Evolutionary conservation across 2,797 vertebrate genomes (phyloP).

Genomic region (Chrysolophus pictus): DNA sequence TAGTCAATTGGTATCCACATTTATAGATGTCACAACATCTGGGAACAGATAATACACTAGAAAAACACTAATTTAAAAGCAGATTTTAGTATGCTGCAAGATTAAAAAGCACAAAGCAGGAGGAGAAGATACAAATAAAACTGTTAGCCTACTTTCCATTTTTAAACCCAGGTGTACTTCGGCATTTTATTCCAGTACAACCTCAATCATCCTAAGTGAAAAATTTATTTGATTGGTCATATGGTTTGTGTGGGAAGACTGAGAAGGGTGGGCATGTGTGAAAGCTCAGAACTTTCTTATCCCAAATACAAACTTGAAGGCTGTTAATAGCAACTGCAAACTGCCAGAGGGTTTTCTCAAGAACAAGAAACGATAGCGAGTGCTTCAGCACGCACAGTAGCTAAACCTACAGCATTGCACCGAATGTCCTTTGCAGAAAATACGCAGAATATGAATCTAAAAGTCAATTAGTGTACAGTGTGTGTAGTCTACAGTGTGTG

Average conservation of each 20-base stretch:
- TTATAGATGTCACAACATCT: not conserved
- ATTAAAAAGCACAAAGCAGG: not conserved
- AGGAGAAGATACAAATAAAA: not conserved
- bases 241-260: conserved; percentile 59
- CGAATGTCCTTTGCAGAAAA: not conserved
- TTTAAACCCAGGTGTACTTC: conserved; percentile 49
- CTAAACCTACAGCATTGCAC: not conserved
- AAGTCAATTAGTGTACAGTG: too few species aligned
- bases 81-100: not conserved
- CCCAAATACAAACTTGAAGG: conserved; percentile 26
- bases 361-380: not conserved
- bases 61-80: conserved; percentile 16
- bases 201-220: conserved; percentile 42
- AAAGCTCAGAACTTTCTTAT: conserved; percentile 60
- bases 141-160: conserved; percentile 24
- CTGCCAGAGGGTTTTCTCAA: conserved; percentile 41
- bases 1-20: not conserved
- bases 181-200: conserved; percentile 24
- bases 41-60: not conserved
- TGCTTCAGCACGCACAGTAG: not conserved
- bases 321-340: conserved; percentile 57
- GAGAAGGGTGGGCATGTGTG: conserved; percentile 53
- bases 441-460: not conserved
- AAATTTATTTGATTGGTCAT: conserved; percentile 50
- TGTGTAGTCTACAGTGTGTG: not conserved